Percentiles rank a stretch among this genome's conserved stretches.
Conservation (phyloP, 2,113 vertebrate species). For the Mobula birostris region DNA sequence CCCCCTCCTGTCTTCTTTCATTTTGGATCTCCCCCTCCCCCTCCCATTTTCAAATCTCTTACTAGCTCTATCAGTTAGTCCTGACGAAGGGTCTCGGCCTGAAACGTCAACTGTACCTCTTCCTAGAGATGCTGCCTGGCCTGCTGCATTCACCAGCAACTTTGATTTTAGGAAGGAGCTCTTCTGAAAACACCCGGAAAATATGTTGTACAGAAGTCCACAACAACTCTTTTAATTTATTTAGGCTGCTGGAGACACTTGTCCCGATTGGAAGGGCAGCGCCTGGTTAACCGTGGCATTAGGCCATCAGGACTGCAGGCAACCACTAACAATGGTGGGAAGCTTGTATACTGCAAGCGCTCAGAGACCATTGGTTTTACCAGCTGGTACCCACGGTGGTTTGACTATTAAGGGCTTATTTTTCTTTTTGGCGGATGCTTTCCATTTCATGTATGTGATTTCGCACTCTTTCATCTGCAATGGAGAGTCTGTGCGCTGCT, state of each 20-base stretch:
- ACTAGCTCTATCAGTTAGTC: too few species aligned
- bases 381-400: not conserved
- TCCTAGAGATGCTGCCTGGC: too few species aligned
- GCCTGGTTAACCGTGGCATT: not conserved
- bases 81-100: too few species aligned
- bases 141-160: too few species aligned
- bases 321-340: not conserved
- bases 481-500: not conserved
- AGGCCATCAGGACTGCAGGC: not conserved
- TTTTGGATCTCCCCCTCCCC: too few species aligned
- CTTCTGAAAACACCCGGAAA: not conserved
- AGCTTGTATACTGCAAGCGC: not conserved
- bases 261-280: not conserved
- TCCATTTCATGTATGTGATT: not conserved
- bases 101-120: too few species aligned
- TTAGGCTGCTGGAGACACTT: not conserved
- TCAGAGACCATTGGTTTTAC: slow-evolving; percentile 36
- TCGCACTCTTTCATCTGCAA: not conserved
- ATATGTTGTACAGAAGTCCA: not conserved
- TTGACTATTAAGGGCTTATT: not conserved
- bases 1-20: too few species aligned
- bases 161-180: not conserved
- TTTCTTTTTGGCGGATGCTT: slow-evolving; percentile 1
- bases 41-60: too few species aligned
- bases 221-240: slow-evolving; percentile 20